phyloP scores from a whole-genome alignment of 2,888 invertebrate genomes.

The Hirtodrosophila cameraria region DNA sequence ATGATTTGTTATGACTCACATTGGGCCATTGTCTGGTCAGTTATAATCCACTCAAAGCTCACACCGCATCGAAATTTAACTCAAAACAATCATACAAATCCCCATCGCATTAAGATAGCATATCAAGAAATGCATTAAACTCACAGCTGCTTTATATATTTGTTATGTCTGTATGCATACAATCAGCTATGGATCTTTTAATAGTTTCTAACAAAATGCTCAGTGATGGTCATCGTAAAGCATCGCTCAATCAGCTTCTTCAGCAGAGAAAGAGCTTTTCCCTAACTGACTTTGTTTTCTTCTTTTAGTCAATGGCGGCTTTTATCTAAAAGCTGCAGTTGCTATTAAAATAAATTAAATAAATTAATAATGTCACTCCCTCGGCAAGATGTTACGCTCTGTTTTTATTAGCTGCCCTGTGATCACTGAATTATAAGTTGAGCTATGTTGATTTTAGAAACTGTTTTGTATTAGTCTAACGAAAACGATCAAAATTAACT shows the following conservation, averaged over 20 bases:
- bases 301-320: slow-evolving; percentile 55
- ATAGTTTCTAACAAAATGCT: slow-evolving; percentile 48
- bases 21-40: slow-evolving; percentile 3
- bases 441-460: not conserved
- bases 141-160: slow-evolving; percentile 46
- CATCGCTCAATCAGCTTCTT: slow-evolving; percentile 69
- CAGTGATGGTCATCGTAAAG: slow-evolving; percentile 62
- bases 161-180: slow-evolving; percentile 24
- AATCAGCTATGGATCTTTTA: slow-evolving; percentile 56
- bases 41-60: slow-evolving; percentile 59
- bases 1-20: slow-evolving; percentile 42
- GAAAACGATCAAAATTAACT: too few relatives aligned
- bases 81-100: slow-evolving; percentile 42
- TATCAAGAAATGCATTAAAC: slow-evolving; percentile 29
- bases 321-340: slow-evolving; percentile 61
- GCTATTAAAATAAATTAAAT: slow-evolving; percentile 81
- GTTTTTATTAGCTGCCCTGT: not conserved
- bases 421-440: not conserved
- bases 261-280: slow-evolving; percentile 26
- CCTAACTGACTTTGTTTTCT: slow-evolving; percentile 19
- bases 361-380: slow-evolving; percentile 81
- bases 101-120: slow-evolving; percentile 27
- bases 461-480: not conserved
- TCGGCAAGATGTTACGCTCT: slow-evolving; percentile 4
- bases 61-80: slow-evolving; percentile 40